phyloP scores from a whole-genome alignment of 2,888 invertebrate genomes.

The Corythucha ciliata region DNA sequence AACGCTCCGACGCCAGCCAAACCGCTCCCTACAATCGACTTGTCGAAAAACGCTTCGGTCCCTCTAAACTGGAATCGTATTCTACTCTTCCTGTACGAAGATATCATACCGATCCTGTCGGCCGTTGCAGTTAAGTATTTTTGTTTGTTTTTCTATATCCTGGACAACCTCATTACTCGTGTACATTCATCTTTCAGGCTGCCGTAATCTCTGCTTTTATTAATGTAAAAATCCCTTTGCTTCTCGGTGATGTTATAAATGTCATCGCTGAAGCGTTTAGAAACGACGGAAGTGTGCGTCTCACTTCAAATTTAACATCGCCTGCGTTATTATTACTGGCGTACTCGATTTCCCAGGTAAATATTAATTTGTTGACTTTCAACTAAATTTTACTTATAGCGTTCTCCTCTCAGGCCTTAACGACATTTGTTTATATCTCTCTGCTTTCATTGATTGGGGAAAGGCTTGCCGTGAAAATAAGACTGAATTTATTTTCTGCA shows the following conservation, averaged over 20 bases:
- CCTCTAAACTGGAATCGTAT: neutral
- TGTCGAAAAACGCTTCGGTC: too few relatives aligned
- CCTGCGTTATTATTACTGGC: conserved; percentile 59
- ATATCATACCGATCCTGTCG: conserved; percentile 6
- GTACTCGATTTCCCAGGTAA: conserved; percentile 66
- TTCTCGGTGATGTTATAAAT: conserved; percentile 76
- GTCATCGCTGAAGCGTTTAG: conserved; percentile 52
- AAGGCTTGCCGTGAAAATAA: conserved; percentile 69
- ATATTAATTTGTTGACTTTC: too few relatives aligned
- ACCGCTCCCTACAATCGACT: too few relatives aligned
- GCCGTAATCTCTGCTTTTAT: conserved; percentile 77
- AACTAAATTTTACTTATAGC: neutral
- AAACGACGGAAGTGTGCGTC: conserved; percentile 39
- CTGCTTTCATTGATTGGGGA: conserved; percentile 82
- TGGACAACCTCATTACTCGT: conserved; percentile 15
- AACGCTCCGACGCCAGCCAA: too few relatives aligned
- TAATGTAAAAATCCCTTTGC: conserved; percentile 80
- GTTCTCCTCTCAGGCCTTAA: conserved; percentile 55
- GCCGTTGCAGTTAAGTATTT: conserved; percentile 8
- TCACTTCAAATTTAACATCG: conserved; percentile 46
- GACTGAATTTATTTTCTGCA: conserved; percentile 69
- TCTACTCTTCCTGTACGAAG: neutral
- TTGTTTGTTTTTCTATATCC: neutral
- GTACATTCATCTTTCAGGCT: conserved; percentile 51
- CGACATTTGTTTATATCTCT: conserved; percentile 85